A percentile compares a stretch with the other conserved stretches of the same genome.
phyloP scores from a whole-genome alignment of 2,797 vertebrate species.

The Rhynchotus rufescens region DNA sequence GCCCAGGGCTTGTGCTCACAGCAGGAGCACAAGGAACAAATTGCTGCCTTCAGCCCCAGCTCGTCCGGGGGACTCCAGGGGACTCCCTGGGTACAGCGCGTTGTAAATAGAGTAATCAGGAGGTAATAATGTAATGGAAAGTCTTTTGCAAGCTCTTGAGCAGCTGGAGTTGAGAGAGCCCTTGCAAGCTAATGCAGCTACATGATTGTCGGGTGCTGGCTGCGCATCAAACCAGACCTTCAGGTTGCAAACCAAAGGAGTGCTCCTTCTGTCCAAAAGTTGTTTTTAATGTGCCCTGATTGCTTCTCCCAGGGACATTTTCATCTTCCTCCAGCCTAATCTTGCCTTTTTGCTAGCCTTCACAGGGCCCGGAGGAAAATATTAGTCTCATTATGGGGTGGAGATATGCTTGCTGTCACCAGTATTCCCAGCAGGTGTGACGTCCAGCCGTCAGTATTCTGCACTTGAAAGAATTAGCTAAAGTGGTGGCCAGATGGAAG shows the following conservation, averaged over 20 bases:
- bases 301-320: not conserved
- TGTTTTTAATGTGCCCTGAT: not conserved
- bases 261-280: not conserved
- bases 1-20: not conserved
- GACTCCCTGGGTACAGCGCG: not conserved
- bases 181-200: not conserved
- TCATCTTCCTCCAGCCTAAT: not conserved
- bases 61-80: not conserved
- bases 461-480: not conserved
- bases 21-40: not conserved
- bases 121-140: slow-evolving; percentile 12
- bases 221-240: not conserved
- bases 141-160: slow-evolving; percentile 18
- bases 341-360: not conserved
- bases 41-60: not conserved
- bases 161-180: slow-evolving; percentile 8
- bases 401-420: not conserved
- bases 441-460: not conserved
- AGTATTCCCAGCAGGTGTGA: not conserved
- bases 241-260: not conserved
- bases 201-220: not conserved
- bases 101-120: slow-evolving; percentile 51
- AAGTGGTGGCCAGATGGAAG: not conserved
- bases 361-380: not conserved
- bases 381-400: not conserved